Percentiles rank a stretch among this genome's conserved stretches.
These are phyloP conservation scores for Poeciliopsis presidionis DNA, from an alignment of 2,797 vertebrate species.

Conservation along the genomic window DNA sequence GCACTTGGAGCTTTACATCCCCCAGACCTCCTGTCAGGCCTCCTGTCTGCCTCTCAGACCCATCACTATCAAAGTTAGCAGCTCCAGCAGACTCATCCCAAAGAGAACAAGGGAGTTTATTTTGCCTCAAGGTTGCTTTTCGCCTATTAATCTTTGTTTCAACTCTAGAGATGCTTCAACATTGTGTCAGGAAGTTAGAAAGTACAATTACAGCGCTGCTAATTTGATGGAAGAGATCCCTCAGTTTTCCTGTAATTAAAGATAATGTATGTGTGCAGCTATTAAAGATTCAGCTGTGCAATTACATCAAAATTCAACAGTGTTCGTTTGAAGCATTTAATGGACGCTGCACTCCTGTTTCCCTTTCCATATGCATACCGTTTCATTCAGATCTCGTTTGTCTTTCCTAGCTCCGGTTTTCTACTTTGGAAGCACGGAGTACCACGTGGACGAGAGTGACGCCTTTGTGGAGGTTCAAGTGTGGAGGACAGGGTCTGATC, in stretches of 20 bases:
- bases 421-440: conserved; percentile 87
- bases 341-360: conserved; percentile 27
- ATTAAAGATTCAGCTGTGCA: conserved; percentile 60
- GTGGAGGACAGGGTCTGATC: conserved; percentile 91
- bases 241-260: conserved; percentile 66
- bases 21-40: conserved; percentile 77
- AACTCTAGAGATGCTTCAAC: conserved; percentile 48
- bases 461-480: conserved; percentile 87
- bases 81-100: conserved; percentile 25
- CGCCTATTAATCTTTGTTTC: conserved; percentile 37
- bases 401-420: conserved; percentile 80
- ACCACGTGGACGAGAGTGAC: conserved; percentile 90
- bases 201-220: conserved; percentile 59
- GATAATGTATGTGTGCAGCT: conserved; percentile 39
- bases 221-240: conserved; percentile 41
- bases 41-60: conserved; percentile 67
- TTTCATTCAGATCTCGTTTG: conserved; percentile 14
- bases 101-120: conserved; percentile 34
- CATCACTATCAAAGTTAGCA: conserved; percentile 56
- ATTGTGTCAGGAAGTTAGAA: conserved; percentile 48
- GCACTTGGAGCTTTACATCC: conserved; percentile 68
- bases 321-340: conserved; percentile 51
- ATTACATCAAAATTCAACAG: conserved; percentile 51
- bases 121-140: conserved; percentile 29
- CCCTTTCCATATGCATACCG: conserved; percentile 9